Percentiles rank a stretch among this genome's conserved stretches.
phyloP scores from a whole-genome alignment of 1,140 invertebrate species.

The Pentalonia nigronervosa region DNA sequence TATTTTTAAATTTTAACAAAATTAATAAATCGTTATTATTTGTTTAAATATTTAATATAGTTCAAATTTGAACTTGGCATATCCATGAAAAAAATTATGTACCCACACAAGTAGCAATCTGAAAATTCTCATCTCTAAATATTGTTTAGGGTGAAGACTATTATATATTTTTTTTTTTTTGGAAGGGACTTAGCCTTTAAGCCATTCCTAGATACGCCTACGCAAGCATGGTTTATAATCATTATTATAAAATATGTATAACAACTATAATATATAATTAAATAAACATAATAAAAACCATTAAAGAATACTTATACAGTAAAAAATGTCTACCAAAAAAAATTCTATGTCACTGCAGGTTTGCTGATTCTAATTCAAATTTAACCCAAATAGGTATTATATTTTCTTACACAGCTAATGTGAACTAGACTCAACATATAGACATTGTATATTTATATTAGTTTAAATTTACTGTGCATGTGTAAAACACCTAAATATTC shows the following conservation, averaged over 20 bases:
- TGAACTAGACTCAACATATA: not conserved
- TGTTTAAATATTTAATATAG: no score
- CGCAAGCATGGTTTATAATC: not conserved
- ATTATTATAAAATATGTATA: not conserved
- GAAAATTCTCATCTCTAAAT: not conserved
- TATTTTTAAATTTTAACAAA: no score
- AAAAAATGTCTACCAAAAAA: not conserved
- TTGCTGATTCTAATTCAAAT: not conserved
- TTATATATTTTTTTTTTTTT: not conserved
- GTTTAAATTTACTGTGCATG: not conserved
- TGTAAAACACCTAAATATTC: not conserved
- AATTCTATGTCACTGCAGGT: not conserved
- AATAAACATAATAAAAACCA: not conserved
- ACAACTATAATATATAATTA: not conserved
- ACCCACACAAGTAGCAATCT: not conserved
- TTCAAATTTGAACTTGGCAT: no score
- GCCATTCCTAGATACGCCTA: not conserved
- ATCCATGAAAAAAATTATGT: no score
- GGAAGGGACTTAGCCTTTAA: not conserved
- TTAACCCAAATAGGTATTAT: not conserved
- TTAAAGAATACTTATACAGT: not conserved
- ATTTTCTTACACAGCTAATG: not conserved
- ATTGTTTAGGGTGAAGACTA: not conserved
- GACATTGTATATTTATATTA: not conserved
- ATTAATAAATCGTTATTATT: no score